Conservation (phyloP, 2,797 vertebrate species). For the Chromobotia macracanthus region DNA sequence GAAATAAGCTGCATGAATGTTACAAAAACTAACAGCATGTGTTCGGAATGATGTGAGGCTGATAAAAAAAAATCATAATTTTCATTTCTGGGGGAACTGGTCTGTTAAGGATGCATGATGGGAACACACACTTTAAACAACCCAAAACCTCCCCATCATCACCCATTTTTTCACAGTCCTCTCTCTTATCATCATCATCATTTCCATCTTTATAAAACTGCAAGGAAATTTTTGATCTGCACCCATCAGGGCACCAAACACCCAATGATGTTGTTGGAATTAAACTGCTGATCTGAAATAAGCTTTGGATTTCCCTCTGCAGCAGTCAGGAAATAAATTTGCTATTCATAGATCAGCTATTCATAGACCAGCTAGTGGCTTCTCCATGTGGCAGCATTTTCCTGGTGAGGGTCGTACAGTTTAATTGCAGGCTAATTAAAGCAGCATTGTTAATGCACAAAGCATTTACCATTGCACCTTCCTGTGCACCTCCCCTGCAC, state of each 20-base stretch:
- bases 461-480: conserved; percentile 68
- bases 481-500: conserved; percentile 66
- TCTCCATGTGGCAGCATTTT: conserved; percentile 72
- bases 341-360: conserved; percentile 21
- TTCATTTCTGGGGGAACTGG: conserved; percentile 9
- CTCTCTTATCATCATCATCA: not conserved
- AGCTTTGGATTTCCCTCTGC: conserved; percentile 14
- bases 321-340: conserved; percentile 3
- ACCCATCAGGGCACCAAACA: conserved; percentile 32
- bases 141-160: conserved; percentile 3
- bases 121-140: conserved; percentile 1
- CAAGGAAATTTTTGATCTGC: conserved; percentile 13
- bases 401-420: conserved; percentile 59
- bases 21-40: too few species aligned
- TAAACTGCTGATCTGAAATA: conserved; percentile 21
- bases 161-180: not conserved
- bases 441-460: conserved; percentile 77
- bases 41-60: not conserved
- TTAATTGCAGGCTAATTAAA: conserved; percentile 69
- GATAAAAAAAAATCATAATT: conserved; percentile 9
- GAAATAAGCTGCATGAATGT: too few species aligned
- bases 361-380: conserved; percentile 65
- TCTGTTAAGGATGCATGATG: conserved; percentile 8
- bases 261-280: not conserved
- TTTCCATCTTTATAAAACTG: not conserved